A percentile compares a stretch with the other conserved stretches of the same genome.
Evolutionary conservation across 2,113 vertebrate genomes (phyloP).

Genomic region (Odontesthes bonariensis): DNA sequence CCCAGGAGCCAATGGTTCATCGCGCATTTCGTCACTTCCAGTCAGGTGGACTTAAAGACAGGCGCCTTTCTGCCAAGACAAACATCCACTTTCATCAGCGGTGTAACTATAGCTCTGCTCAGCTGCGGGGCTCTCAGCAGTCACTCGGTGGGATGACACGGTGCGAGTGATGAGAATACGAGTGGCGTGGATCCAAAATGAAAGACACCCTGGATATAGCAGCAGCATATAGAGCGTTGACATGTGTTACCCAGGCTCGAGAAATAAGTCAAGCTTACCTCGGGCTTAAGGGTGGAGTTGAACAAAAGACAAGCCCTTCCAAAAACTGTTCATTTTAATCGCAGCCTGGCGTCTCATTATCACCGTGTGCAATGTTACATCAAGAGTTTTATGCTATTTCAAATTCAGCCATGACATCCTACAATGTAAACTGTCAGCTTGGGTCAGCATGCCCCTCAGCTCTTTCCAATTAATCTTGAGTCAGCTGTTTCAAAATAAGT

Average conservation of each 20-base stretch:
- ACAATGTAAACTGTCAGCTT: background rate
- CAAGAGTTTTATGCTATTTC: slow-evolving; percentile 9
- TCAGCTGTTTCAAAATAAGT: slow-evolving; percentile 8
- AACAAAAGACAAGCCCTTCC: slow-evolving; percentile 15
- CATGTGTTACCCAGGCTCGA: slow-evolving; percentile 37
- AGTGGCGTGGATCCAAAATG: slow-evolving; percentile 42
- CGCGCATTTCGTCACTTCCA: slow-evolving; percentile 55
- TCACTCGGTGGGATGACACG: slow-evolving; percentile 37
- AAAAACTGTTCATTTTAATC: slow-evolving; percentile 26
- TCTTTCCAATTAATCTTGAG: slow-evolving; percentile 40
- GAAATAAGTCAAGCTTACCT: slow-evolving; percentile 42
- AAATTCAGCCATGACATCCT: slow-evolving; percentile 26
- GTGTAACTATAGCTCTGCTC: slow-evolving; percentile 63
- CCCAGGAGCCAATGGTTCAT: slow-evolving; percentile 46
- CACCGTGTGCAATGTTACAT: slow-evolving; percentile 8
- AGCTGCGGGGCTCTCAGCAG: slow-evolving; percentile 38
- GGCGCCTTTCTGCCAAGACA: slow-evolving; percentile 60
- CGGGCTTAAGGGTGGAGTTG: slow-evolving; percentile 9
- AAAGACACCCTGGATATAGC: slow-evolving; percentile 64
- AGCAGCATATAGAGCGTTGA: slow-evolving; percentile 50
- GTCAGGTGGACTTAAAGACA: slow-evolving; percentile 51
- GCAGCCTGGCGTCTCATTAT: background rate
- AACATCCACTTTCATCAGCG: slow-evolving; percentile 45
- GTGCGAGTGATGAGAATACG: slow-evolving; percentile 32
- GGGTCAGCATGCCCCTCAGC: slow-evolving; percentile 9